phyloP scores from a whole-genome alignment of 2,888 invertebrate genomes.

The Sinohyriopsis cumingii region DNA sequence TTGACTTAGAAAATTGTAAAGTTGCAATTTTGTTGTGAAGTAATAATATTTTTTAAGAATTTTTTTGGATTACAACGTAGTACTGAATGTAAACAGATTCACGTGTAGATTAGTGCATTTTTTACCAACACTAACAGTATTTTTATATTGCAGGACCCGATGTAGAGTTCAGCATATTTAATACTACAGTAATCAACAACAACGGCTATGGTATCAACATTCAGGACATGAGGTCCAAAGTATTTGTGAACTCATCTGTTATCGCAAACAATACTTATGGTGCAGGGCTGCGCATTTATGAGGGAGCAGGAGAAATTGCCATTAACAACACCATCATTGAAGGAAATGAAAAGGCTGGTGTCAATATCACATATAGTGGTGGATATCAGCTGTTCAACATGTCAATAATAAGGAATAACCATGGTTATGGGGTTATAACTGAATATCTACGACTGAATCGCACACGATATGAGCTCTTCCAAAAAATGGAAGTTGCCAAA shows the following conservation, averaged over 20 bases:
- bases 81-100: too few relatives aligned
- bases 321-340: constrained; percentile 91
- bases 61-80: too few relatives aligned
- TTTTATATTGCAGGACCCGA: constrained; percentile 48
- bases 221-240: constrained; percentile 89
- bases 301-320: constrained; percentile 94
- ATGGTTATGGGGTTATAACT: constrained; percentile 78
- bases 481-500: constrained; percentile 79
- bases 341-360: constrained; percentile 83
- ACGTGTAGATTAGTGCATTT: too few relatives aligned
- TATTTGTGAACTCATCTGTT: constrained; percentile 88
- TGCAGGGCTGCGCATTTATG: constrained; percentile 90
- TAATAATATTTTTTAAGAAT: too few relatives aligned
- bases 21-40: too few relatives aligned
- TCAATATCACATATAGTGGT: constrained; percentile 96
- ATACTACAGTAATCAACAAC: constrained; percentile 89
- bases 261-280: constrained; percentile 87
- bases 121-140: too few relatives aligned
- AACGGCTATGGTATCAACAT: constrained; percentile 95
- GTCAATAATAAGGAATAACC: constrained; percentile 88
- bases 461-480: constrained; percentile 55
- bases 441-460: constrained; percentile 64
- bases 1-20: too few relatives aligned
- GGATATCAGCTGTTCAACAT: constrained; percentile 93
- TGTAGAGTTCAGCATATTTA: constrained; percentile 78